A percentile compares a stretch with the other conserved stretches of the same genome.
Evolutionary conservation across 2,888 invertebrate genomes (phyloP).

Genomic region (Tenthredo livida): DNA sequence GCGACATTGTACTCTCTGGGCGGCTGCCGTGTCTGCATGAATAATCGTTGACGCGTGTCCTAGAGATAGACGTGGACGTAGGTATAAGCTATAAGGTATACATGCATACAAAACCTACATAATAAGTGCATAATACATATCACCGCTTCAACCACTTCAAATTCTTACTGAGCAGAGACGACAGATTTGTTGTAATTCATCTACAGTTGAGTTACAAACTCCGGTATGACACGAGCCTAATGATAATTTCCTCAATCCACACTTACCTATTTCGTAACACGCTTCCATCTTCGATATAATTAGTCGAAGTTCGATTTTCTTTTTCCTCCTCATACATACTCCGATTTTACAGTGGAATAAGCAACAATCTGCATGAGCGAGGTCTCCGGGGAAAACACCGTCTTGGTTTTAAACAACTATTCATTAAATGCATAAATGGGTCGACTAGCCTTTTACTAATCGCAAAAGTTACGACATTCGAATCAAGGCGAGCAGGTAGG

Average conservation of each 20-base stretch:
- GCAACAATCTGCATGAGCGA: background rate
- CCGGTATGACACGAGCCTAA: constrained; percentile 14
- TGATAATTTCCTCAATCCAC: background rate
- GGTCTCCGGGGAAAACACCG: background rate
- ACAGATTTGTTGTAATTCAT: background rate
- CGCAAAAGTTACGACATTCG: constrained; percentile 2
- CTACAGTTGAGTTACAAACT: background rate
- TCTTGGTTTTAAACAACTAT: background rate
- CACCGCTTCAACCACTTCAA: constrained; percentile 14
- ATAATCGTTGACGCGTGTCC: constrained; percentile 48
- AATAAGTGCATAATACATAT: background rate
- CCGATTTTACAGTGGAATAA: background rate
- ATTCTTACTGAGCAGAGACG: background rate
- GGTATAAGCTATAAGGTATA: background rate
- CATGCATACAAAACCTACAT: background rate
- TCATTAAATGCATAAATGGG: background rate
- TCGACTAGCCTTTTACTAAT: background rate
- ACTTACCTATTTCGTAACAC: background rate
- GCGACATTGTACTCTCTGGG: constrained; percentile 28
- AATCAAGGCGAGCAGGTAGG: background rate
- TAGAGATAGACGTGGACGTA: constrained; percentile 13
- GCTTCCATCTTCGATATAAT: background rate
- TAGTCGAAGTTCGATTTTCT: background rate
- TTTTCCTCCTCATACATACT: background rate
- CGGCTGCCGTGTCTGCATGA: constrained; percentile 38